Base-by-base conservation (phyloP, 2,888 invertebrate genomes). In the Perizoma affinitatum region DNA sequence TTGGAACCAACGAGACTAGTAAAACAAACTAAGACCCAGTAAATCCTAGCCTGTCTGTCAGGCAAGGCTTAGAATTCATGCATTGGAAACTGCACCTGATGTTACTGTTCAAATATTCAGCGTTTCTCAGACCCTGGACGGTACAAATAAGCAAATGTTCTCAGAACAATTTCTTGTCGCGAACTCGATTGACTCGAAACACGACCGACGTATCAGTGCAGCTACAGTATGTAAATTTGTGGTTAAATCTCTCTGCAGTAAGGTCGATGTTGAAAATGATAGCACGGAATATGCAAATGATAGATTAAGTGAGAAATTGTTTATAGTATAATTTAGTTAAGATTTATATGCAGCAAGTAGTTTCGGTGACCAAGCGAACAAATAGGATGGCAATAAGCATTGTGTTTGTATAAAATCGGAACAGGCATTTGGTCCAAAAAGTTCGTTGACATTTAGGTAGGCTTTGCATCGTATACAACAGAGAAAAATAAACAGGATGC, bases 301-400 rank as follows among this genome's bases (percentile, higher is more conserved):
- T 79, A 81, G 80, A 81, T 82, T 83, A 84, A 88, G 85, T 84
- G 83, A 82, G 84, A 86, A 87, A 88, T 88, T 85, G 87, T 75
- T 79, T 72, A 74, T 76, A 76, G 71, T 72, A 64, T 70, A 78
- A 75, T 85, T 87, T 84, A 88, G 87, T 90, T 87, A 84, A 88
- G 90, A 89, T 89, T 90, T 89, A 89, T 88, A 83, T 70, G 81
- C 74, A 80, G 77, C 83, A 73, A 72, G 66, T 63, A 74, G 76
- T 73, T 22, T 64, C 79, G 75, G 68, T 78, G 83, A 82, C 78
- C 81, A 71, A 56, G 66, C 58, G 65, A 72, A 71, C 69, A 78
- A 76, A 79, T 76, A 77, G 75, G 68, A 72, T 71, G 73, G 73
- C 71, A 68, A 63, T 72, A 71, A 78, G 84, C 88, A 88, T 90